Conservation (phyloP, 2,888 invertebrate species). For the Podabrus alpinus region DNA sequence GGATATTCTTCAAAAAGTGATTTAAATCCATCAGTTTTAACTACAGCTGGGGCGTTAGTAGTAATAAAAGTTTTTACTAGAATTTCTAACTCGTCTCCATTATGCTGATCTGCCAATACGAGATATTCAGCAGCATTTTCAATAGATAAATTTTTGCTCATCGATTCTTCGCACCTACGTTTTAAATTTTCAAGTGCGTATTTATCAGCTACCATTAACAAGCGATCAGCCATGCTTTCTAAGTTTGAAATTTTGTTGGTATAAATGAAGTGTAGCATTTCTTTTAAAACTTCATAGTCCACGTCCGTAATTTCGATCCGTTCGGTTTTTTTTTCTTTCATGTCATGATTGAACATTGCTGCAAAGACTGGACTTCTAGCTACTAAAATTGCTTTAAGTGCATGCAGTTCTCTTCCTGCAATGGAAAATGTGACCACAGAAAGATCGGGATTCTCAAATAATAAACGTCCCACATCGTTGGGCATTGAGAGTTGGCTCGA, state of each 20-base stretch:
- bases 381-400: conserved; percentile 96
- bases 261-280: conserved; percentile 98
- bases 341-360: conserved; percentile 99
- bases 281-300: conserved; percentile 95
- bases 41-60: conserved; percentile 81
- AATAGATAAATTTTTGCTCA: conserved; percentile 91
- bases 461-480: conserved; percentile 85
- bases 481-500: conserved; percentile 97
- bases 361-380: conserved; percentile 98
- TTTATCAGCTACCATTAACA: conserved; percentile 55
- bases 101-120: conserved; percentile 95
- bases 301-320: conserved; percentile 96
- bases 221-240: conserved; percentile 97
- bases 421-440: conserved; percentile 96
- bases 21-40: no score
- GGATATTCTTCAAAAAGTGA: no score
- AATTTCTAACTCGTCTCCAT: conserved; percentile 96
- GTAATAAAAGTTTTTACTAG: conserved; percentile 99
- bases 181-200: conserved; percentile 97
- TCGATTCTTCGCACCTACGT: conserved; percentile 97
- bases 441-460: conserved; percentile 97
- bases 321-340: conserved; percentile 97
- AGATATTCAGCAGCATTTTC: conserved; percentile 97
- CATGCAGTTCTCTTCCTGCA: conserved; percentile 87
- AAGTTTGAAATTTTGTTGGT: conserved; percentile 95